phyloP scores from a whole-genome alignment of 30 jellyfish, hydroid and myxozoan species.

The Pseudorhiza aurosa region DNA sequence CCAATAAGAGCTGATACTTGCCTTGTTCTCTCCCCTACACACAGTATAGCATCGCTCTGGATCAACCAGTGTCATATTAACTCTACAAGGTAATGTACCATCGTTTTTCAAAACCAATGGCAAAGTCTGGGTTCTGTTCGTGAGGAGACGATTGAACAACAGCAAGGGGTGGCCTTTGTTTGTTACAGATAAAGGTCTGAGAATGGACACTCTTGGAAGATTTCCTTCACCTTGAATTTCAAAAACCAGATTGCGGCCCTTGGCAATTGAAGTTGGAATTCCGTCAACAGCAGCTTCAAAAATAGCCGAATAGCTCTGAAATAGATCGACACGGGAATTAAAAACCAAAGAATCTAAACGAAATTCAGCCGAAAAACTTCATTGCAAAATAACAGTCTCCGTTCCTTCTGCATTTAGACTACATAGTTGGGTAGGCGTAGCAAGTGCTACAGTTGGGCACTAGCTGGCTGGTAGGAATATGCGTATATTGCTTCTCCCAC shows the following conservation, averaged over 20 bases:
- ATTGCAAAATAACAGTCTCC: too few relatives aligned
- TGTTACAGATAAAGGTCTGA: slow-evolving; percentile 69
- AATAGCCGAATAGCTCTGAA: slow-evolving; percentile 88
- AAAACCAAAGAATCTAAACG: neutral
- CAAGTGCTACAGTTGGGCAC: too few relatives aligned
- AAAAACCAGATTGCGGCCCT: slow-evolving; percentile 70
- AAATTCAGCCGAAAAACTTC: neutral
- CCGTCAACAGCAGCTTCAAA: slow-evolving; percentile 97
- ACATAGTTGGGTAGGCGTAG: too few relatives aligned
- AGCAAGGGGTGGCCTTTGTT: slow-evolving; percentile 70
- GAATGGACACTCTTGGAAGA: slow-evolving; percentile 76
- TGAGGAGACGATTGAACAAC: slow-evolving; percentile 75
- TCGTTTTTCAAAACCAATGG: slow-evolving; percentile 85
- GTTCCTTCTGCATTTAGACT: too few relatives aligned
- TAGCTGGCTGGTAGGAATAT: too few relatives aligned
- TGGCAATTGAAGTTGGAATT: slow-evolving; percentile 69
- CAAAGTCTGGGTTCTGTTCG: slow-evolving; percentile 74
- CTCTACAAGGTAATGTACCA: slow-evolving; percentile 79
- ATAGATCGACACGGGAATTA: neutral
- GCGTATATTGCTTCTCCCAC: too few relatives aligned
- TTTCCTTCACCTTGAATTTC: slow-evolving; percentile 93
- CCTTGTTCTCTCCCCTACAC: slow-evolving; percentile 1
- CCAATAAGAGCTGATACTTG: too few relatives aligned
- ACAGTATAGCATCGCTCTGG: slow-evolving; percentile 74
- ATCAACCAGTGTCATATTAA: slow-evolving; percentile 71